phyloP scores from a whole-genome alignment of 2,888 invertebrate species.

The Baronia brevicornis region DNA sequence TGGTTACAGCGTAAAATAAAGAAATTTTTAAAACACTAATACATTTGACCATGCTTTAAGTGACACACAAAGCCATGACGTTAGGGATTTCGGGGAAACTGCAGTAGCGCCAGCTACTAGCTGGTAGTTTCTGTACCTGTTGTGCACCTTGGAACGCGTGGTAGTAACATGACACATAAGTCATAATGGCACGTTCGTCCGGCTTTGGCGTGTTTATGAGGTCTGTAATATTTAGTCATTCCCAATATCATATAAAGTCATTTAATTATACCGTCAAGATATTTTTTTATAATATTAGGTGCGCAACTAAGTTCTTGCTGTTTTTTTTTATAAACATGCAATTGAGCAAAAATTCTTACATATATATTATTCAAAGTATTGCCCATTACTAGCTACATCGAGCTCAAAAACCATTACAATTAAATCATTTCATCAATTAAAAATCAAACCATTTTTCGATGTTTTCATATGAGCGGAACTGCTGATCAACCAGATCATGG shows the following conservation, averaged over 20 bases:
- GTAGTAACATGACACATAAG: slow-evolving; percentile 99
- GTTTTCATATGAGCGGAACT: too few relatives aligned
- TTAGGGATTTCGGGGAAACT: slow-evolving; percentile 44
- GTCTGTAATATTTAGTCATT: slow-evolving; percentile 81
- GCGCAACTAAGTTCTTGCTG: too few relatives aligned
- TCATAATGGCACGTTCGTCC: slow-evolving; percentile 99
- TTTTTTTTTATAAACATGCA: too few relatives aligned
- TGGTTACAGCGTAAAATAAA: slow-evolving; percentile 20
- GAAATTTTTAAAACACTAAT: slow-evolving; percentile 33
- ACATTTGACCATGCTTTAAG: slow-evolving; percentile 66
- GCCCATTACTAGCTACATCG: too few relatives aligned
- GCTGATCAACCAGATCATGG: too few relatives aligned
- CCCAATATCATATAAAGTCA: slow-evolving; percentile 5
- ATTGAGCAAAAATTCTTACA: too few relatives aligned
- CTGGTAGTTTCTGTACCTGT: slow-evolving; percentile 82
- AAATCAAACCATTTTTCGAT: too few relatives aligned
- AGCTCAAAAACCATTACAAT: too few relatives aligned
- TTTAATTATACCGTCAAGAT: too few relatives aligned
- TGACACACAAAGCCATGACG: slow-evolving; percentile 67
- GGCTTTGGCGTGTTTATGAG: slow-evolving; percentile 99
- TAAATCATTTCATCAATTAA: too few relatives aligned
- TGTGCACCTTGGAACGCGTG: slow-evolving; percentile 99
- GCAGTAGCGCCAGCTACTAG: slow-evolving; percentile 53
- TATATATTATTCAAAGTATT: too few relatives aligned
- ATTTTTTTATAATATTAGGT: too few relatives aligned